Evolutionary conservation across 2,113 vertebrate genomes (phyloP), one percentile per base, ranked within the genome.

Genomic region (Zosterops borbonicus): DNA sequence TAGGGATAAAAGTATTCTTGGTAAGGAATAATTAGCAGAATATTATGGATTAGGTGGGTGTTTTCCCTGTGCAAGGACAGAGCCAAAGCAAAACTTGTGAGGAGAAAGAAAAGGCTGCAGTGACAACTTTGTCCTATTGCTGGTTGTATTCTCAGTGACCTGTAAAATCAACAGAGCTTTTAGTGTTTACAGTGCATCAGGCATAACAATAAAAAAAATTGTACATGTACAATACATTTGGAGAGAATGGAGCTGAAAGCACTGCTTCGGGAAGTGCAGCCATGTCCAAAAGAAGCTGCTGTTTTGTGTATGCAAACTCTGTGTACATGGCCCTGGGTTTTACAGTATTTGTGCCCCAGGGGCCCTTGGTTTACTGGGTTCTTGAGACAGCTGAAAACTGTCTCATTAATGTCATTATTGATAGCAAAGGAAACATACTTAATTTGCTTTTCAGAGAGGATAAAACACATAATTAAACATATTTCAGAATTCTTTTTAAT

Each of bases 401-500:
- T 83, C 67, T 70, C 46, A 69, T 86, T 93, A 88, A 80, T 88
- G 63, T 88, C 60, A 87, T 92, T 93, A 70, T 62, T 68, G 83
- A 75, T 83, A 89, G 80, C 44, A 75, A 88, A 70, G 33, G 79
- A 80, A 89, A 85, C 4, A 3, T 65, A 80, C 42, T 86, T 78
- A 86, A 83, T 87, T 90, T 87, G 76, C 80, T 81, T 93, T 94
- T 90, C 56, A 67, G 65, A 70, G 69, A 75, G 77, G 44, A 89
- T 87, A 92, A 91, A 94, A 60, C 12, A 64, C 49, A 56, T 85
- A 91, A 94, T 94, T 89, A 94, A 78, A 73, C n/a, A 18, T 90
- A 68, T 92, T 95, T 93, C 83, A 68, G 59, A 75, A 44, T 75
- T 63, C 35, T 92, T 78, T 96, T 92, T 92, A 89, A 89, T 96